phyloP scores from a whole-genome alignment of 2,797 vertebrate genomes.

The Pantherophis alleghaniensis region DNA sequence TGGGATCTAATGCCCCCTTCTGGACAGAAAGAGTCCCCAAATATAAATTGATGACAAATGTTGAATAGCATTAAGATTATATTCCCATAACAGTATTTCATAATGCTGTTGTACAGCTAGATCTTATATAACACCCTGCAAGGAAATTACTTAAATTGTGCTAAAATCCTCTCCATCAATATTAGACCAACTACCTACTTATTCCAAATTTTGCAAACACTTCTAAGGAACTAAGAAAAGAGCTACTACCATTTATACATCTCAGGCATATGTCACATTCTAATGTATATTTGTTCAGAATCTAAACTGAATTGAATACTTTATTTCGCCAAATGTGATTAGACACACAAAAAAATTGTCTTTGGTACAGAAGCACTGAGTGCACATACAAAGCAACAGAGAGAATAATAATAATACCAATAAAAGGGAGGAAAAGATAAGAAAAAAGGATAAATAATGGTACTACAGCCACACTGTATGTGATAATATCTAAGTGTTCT shows the following conservation, averaged over 20 bases:
- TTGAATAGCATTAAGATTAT: background rate
- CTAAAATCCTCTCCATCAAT: background rate
- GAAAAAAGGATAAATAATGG: background rate
- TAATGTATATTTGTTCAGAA: background rate
- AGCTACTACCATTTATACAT: too few species aligned
- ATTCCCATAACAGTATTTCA: background rate
- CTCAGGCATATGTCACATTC: background rate
- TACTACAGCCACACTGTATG: background rate
- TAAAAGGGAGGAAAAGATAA: background rate
- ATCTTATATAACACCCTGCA: background rate
- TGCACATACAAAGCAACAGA: background rate
- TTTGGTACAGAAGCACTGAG: background rate
- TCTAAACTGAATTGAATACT: background rate
- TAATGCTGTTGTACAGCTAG: background rate
- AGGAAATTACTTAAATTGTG: background rate
- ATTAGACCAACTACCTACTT: background rate
- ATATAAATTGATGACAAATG: background rate
- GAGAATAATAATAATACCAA: background rate
- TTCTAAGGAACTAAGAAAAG: background rate
- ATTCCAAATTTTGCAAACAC: background rate
- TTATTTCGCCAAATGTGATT: background rate
- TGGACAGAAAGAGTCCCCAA: constrained; percentile 25
- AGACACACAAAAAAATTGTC: background rate
- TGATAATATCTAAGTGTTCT: background rate
- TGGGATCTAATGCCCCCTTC: constrained; percentile 64